phyloP scores from a whole-genome alignment of 2,113 vertebrate genomes.

The Callipepla californica region DNA sequence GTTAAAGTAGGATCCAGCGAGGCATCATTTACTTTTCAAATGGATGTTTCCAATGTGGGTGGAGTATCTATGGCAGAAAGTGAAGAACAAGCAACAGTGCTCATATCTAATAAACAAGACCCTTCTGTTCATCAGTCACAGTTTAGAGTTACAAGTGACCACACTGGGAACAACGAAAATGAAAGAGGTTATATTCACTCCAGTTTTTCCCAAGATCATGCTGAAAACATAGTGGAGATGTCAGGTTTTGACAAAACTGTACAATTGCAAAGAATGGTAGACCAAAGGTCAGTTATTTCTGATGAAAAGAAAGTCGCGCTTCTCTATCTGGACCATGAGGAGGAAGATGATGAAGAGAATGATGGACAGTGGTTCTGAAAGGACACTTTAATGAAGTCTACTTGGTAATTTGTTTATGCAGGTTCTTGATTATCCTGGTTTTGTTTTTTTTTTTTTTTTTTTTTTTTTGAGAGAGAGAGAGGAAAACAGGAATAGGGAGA shows the following conservation, averaged over 20 bases:
- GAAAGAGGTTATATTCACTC: neutral
- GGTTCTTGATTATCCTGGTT: neutral
- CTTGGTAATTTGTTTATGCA: neutral
- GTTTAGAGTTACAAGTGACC: constrained; percentile 3
- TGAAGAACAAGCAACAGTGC: constrained; percentile 40
- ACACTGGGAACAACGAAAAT: neutral
- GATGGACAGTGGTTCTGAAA: constrained; percentile 81
- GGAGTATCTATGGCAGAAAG: constrained; percentile 13
- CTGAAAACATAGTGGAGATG: constrained; percentile 47
- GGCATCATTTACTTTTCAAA: constrained; percentile 85
- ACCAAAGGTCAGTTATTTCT: constrained; percentile 79
- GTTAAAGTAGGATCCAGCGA: constrained; percentile 79
- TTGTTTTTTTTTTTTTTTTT: neutral
- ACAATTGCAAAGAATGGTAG: constrained; percentile 78
- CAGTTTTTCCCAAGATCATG: constrained; percentile 42
- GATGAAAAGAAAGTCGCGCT: constrained; percentile 87
- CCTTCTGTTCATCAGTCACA: constrained; percentile 6
- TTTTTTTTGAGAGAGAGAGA: too few species aligned
- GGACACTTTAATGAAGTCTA: neutral
- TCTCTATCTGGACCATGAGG: constrained; percentile 86
- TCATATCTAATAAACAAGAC: constrained; percentile 37
- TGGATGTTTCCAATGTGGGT: constrained; percentile 79
- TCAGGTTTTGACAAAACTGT: constrained; percentile 71
- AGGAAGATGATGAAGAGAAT: constrained; percentile 77
- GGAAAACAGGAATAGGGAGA: neutral